Evolutionary conservation across 2,797 vertebrate genomes (phyloP).

Genomic region (Telmatherina bonti): DNA sequence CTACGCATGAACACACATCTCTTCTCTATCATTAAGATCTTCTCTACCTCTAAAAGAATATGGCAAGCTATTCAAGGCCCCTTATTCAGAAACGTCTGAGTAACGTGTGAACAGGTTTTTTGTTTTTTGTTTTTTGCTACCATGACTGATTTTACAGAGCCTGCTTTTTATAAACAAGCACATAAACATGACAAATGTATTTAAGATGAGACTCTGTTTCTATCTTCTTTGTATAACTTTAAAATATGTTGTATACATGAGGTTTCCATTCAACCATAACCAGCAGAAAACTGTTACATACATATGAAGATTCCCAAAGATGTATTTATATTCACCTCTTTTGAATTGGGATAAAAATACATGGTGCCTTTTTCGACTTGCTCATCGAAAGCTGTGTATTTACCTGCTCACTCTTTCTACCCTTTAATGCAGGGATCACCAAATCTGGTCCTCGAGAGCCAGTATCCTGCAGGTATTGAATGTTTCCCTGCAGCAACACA

Average conservation of each 20-base stretch:
- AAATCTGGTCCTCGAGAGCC: too few species aligned
- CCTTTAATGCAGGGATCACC: too few species aligned
- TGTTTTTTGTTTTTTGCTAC: conserved; percentile 9
- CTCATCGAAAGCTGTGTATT: not conserved
- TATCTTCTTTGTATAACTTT: not conserved
- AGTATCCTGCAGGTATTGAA: too few species aligned
- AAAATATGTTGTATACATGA: not conserved
- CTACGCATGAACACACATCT: conserved; percentile 10
- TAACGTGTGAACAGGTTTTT: not conserved
- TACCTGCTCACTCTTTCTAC: not conserved
- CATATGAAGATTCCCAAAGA: not conserved
- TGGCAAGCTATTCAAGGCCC: conserved; percentile 19
- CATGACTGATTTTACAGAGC: conserved; percentile 3
- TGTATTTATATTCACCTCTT: too few species aligned
- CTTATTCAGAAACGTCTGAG: conserved; percentile 7
- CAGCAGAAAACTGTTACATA: not conserved
- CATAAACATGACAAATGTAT: not conserved
- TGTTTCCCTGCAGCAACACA: too few species aligned
- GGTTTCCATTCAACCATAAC: not conserved
- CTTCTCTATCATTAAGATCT: conserved; percentile 7
- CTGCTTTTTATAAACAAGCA: conserved; percentile 8
- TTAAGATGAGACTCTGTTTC: not conserved
- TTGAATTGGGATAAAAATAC: not conserved
- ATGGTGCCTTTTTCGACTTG: not conserved
- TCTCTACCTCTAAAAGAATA: conserved; percentile 18